Conservation (phyloP, 2,888 invertebrate genomes). For the Julus scanicus region DNA sequence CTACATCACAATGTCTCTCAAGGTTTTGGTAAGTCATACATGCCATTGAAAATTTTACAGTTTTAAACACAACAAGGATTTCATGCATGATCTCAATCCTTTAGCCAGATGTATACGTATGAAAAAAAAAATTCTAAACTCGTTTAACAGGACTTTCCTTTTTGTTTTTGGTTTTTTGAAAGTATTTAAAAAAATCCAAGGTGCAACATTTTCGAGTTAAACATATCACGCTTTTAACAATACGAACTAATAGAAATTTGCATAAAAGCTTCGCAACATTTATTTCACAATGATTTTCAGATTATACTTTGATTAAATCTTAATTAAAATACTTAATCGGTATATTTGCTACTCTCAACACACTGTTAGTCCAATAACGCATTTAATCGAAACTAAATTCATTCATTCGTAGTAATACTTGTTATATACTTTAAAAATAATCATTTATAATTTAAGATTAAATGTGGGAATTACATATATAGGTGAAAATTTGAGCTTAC, state of each 20-base stretch:
- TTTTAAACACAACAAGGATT: not conserved
- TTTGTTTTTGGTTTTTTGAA: not conserved
- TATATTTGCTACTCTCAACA: no score
- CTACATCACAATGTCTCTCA: conserved; percentile 50
- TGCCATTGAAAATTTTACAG: conserved; percentile 9
- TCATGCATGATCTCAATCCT: not conserved
- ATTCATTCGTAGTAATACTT: not conserved
- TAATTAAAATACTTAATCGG: no score
- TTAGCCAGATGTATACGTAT: not conserved
- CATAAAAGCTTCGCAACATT: no score
- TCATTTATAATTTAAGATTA: not conserved
- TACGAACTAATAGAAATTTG: no score
- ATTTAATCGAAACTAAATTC: not conserved
- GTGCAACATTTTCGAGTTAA: no score
- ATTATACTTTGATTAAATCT: no score
- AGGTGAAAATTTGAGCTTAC: no score
- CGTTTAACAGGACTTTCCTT: not conserved
- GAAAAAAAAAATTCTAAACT: not conserved
- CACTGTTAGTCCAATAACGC: no score
- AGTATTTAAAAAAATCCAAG: no score
- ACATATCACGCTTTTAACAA: no score
- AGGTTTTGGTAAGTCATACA: conserved; percentile 41
- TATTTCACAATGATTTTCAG: no score
- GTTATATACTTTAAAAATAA: not conserved
- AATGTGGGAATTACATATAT: no score